Conservation (phyloP, 2,113 vertebrate species). For the Amblyopsis rosae region DNA sequence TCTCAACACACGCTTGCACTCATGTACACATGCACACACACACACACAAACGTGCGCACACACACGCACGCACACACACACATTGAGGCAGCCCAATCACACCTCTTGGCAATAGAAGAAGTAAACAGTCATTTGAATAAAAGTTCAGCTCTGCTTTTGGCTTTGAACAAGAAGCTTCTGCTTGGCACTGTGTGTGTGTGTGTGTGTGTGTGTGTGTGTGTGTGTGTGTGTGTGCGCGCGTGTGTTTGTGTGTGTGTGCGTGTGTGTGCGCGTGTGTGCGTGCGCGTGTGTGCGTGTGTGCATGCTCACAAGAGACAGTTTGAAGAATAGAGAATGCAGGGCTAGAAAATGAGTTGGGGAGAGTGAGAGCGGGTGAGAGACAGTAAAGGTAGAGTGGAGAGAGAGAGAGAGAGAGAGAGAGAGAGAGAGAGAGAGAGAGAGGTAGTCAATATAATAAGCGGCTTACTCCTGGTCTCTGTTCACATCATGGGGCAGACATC, state of each 20-base stretch:
- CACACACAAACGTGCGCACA: too few relatives aligned
- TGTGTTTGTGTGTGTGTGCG: too few relatives aligned
- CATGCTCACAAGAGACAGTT: conserved; percentile 26
- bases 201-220: conserved; percentile 34
- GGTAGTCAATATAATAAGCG: conserved; percentile 99
- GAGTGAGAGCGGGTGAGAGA: conserved; percentile 45
- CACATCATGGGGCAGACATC: conserved; percentile 78
- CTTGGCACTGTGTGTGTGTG: conserved; percentile 83
- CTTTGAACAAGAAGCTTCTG: conserved; percentile 89
- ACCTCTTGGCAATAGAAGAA: conserved; percentile 97
- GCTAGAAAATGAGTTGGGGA: conserved; percentile 53
- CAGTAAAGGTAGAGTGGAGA: conserved; percentile 7
- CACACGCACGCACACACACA: conserved; percentile 37
- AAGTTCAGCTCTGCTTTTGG: conserved; percentile 90
- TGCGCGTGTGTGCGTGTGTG: conserved; percentile 30
- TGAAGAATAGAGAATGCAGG: conserved; percentile 46
- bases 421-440: conserved; percentile 74
- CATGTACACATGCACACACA: conserved; percentile 54
- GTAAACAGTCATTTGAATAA: conserved; percentile 98
- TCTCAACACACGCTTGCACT: conserved; percentile 33
- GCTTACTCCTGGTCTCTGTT: conserved; percentile 97
- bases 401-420: conserved; percentile 70
- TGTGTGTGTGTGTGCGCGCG: conserved; percentile 39
- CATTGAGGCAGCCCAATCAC: conserved; percentile 49
- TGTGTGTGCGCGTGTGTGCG: conserved; percentile 29